These are phyloP conservation scores for Narcine bancroftii DNA, from an alignment of 2,113 vertebrate species.

Conservation along the genomic window DNA sequence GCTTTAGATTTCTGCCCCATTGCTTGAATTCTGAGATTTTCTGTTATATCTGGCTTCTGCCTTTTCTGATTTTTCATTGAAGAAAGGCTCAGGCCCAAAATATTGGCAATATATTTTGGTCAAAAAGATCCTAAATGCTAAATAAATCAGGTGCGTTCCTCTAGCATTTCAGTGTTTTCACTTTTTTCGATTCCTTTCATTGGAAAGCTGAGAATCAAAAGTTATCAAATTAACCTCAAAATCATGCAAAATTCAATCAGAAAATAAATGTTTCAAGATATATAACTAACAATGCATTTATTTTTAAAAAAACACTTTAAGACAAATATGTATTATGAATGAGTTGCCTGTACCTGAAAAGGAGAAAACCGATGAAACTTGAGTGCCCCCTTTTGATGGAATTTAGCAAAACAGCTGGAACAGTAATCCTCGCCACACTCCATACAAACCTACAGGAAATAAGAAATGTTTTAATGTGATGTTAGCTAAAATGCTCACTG, in stretches of 20 bases:
- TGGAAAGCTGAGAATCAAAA: neutral
- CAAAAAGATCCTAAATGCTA: too few relatives aligned
- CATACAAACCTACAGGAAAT: conserved; percentile 58
- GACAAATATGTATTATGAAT: neutral
- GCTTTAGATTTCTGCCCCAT: too few relatives aligned
- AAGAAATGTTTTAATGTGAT: conserved; percentile 17
- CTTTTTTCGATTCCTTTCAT: neutral
- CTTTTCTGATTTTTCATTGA: too few relatives aligned
- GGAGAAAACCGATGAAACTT: conserved; percentile 69
- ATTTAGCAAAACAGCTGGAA: conserved; percentile 65
- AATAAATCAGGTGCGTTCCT: too few relatives aligned
- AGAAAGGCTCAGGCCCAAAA: too few relatives aligned
- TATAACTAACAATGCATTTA: neutral
- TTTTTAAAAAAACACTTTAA: neutral
- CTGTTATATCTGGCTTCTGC: too few relatives aligned
- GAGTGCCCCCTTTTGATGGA: conserved; percentile 82
- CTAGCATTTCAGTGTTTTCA: too few relatives aligned
- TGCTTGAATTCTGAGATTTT: too few relatives aligned
- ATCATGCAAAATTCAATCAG: neutral
- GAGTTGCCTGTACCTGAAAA: conserved; percentile 56
- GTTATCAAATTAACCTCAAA: neutral
- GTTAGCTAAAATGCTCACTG: neutral
- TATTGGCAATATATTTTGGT: too few relatives aligned
- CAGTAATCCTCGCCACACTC: conserved; percentile 77
- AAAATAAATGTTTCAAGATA: neutral